Evolutionary conservation across 2,888 invertebrate genomes (phyloP), one percentile per base, ranked within the genome.

Genomic region (Macaria liturata): DNA sequence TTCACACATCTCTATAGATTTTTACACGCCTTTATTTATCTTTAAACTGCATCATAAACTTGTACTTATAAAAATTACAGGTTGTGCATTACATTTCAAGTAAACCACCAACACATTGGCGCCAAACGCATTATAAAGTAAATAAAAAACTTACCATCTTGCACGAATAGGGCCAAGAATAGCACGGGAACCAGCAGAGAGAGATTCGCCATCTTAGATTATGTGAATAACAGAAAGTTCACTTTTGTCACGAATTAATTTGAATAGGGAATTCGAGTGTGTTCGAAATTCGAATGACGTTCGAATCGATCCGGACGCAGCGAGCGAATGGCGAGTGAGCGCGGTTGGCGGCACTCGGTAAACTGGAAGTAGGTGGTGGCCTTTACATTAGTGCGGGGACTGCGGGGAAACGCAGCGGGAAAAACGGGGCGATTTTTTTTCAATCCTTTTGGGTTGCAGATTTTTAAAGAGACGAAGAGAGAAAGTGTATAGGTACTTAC

Each of bases 111-210:
- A 37, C 34, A 6, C 34, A 37, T 20, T 37, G 34, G 34, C 34
- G 34, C 34, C 34, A 37, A 37, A 37, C 4, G 34, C 34, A 40
- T 31, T 1, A 42, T 43, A 47, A 46, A 31, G 42, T 40, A 54
- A 44, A 48, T 46, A 50, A 53, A 54, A 59, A 55, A 78, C 89
- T 82, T 66, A 91, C 91, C 89, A 66, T 86, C 75, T 72, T 79
- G 79, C 31, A 88, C 78, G 65, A 88, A 86, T 57, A 86, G 66
- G 42, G 87, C 88, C 51, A 90, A 68, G 52, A 91, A 71, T n/a
- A 91, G 76, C 56, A 88, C 80, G 40, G 91, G 83, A 71, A 90
- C 86, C 59, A 90, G 68, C 46, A 88, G 62, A 46, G 81, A 72
- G 37, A 90, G 71, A 64, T 82, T 86, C 57, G 85, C 83, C 91